phyloP scores from a whole-genome alignment of 2,113 vertebrate species.

The Reinhardtius hippoglossoides region DNA sequence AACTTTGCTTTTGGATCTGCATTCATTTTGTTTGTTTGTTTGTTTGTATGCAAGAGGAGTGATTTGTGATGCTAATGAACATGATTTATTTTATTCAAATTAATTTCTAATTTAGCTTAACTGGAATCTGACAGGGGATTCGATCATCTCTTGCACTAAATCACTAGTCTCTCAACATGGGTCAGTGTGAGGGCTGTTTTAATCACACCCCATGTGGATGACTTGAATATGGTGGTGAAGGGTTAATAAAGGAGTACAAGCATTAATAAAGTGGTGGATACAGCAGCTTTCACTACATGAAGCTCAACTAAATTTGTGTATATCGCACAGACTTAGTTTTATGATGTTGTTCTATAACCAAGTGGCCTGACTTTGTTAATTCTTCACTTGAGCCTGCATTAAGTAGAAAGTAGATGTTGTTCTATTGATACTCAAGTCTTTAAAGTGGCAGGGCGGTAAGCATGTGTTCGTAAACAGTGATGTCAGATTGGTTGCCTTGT shows the following conservation, averaged over 20 bases:
- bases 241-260: not conserved
- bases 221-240: conserved; percentile 4
- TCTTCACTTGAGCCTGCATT: not conserved
- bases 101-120: conserved; percentile 57
- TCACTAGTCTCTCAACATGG: conserved; percentile 26
- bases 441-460: not conserved
- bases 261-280: not conserved
- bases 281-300: not conserved
- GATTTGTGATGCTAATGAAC: conserved; percentile 21
- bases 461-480: conserved; percentile 1
- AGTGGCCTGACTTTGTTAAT: conserved; percentile 15
- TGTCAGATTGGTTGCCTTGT: conserved; percentile 16
- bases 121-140: conserved; percentile 77
- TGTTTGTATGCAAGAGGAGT: conserved; percentile 52
- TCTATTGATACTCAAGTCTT: conserved; percentile 11
- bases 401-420: not conserved
- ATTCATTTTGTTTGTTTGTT: conserved; percentile 34
- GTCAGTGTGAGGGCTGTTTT: conserved; percentile 22
- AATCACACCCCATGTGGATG: conserved; percentile 11
- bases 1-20: conserved; percentile 59
- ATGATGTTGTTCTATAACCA: not conserved
- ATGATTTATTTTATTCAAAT: conserved; percentile 20
- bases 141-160: conserved; percentile 37
- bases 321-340: not conserved
- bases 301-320: not conserved